Conservation (phyloP, 2,797 vertebrate genomes). For the Spizella passerina region DNA sequence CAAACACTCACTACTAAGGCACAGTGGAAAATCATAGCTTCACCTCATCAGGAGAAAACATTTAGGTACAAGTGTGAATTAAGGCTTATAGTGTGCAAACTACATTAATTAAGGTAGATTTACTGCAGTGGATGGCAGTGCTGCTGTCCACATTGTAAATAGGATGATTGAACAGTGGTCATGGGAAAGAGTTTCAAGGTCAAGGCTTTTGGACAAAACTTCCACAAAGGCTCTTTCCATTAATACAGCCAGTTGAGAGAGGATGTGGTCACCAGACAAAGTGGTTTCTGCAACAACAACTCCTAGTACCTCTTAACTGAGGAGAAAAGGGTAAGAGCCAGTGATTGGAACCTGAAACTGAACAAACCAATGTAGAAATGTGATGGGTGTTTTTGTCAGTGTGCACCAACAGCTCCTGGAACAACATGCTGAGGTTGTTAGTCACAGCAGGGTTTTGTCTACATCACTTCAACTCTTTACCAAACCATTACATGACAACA, state of each 20-base stretch:
- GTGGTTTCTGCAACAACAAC: not conserved
- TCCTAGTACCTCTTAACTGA: not conserved
- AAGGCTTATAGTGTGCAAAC: not conserved
- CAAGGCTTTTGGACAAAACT: not conserved
- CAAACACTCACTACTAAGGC: not conserved
- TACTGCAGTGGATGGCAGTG: not conserved
- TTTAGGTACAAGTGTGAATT: not conserved
- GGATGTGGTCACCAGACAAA: not conserved
- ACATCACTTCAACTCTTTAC: not conserved
- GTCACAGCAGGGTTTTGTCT: not conserved
- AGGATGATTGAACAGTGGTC: not conserved
- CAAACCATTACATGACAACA: not conserved
- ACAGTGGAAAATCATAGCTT: not conserved
- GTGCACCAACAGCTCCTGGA: not conserved
- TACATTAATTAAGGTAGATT: not conserved
- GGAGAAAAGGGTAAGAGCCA: not conserved
- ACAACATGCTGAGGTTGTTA: accelerated
- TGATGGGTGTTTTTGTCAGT: not conserved
- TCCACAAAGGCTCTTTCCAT: not conserved
- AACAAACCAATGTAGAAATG: not conserved
- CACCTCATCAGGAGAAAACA: not conserved
- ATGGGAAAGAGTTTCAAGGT: not conserved
- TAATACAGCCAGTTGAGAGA: not conserved
- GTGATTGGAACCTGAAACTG: not conserved
- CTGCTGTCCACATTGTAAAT: not conserved